Conservation (phyloP, 2,888 invertebrate genomes). For the Taphrorychus bicolor region DNA sequence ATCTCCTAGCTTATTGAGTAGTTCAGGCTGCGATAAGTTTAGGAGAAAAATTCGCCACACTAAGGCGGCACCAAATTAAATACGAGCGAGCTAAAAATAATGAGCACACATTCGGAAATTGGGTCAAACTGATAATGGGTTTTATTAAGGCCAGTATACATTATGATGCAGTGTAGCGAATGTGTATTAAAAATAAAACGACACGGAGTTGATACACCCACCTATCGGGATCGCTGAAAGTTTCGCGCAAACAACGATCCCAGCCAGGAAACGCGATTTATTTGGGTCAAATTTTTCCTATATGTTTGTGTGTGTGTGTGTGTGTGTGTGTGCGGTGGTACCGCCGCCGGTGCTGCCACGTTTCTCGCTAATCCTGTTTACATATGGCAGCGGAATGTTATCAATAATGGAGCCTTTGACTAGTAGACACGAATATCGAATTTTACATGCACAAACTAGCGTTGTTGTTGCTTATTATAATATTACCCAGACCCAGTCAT, state of each 20-base stretch:
- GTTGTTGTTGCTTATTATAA: background rate
- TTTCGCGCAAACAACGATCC: constrained; percentile 19
- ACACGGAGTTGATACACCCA: constrained; percentile 21
- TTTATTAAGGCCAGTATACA: background rate
- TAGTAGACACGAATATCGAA: constrained; percentile 6
- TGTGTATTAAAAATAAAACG: background rate
- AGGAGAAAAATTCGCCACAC: background rate
- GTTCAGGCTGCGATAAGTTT: too few relatives aligned
- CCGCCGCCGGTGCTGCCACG: background rate
- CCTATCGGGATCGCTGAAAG: constrained; percentile 14
- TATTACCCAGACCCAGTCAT: background rate
- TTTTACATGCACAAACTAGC: background rate
- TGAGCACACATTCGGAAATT: constrained; percentile 1
- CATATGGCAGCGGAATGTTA: background rate
- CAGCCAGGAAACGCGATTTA: background rate
- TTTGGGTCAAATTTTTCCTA: background rate
- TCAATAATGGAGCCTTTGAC: constrained; percentile 8
- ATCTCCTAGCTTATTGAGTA: too few relatives aligned
- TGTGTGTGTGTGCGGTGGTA: too few relatives aligned
- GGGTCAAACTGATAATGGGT: constrained; percentile 2
- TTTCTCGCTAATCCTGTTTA: constrained; percentile 4
- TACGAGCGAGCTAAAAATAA: background rate
- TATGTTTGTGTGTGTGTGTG: too few relatives aligned
- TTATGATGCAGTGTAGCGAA: background rate
- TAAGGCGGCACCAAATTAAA: background rate